Conservation (phyloP, 2,113 vertebrate genomes). For the Hydrochoerus hydrochaeris region DNA sequence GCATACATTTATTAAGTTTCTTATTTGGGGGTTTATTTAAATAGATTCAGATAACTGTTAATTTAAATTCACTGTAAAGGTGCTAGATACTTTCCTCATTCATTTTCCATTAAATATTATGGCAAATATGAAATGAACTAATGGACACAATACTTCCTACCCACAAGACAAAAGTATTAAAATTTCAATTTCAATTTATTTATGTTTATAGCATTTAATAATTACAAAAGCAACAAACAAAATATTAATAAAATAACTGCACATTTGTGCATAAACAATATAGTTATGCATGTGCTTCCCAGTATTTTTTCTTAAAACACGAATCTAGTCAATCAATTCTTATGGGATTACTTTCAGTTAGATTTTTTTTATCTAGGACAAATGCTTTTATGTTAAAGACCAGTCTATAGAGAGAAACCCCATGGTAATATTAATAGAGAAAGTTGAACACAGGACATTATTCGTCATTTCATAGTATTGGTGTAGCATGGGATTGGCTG, state of each 20-base stretch:
- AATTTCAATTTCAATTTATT: slow-evolving; percentile 38
- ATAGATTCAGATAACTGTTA: slow-evolving; percentile 47
- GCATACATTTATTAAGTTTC: slow-evolving; percentile 24
- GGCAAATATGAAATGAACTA: slow-evolving; percentile 33
- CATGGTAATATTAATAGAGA: neutral
- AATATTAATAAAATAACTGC: neutral
- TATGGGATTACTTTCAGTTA: slow-evolving; percentile 26
- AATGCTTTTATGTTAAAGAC: neutral
- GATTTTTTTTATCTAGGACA: slow-evolving; percentile 55
- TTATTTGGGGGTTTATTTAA: slow-evolving; percentile 24
- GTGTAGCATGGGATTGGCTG: neutral
- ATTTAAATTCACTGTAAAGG: slow-evolving; percentile 16
- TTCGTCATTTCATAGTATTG: neutral
- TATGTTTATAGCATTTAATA: slow-evolving; percentile 37
- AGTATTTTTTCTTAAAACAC: slow-evolving; percentile 15
- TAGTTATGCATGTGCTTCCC: slow-evolving; percentile 17
- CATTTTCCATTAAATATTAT: slow-evolving; percentile 1
- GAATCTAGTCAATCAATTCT: slow-evolving; percentile 22
- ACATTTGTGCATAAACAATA: slow-evolving; percentile 9
- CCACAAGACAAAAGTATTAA: slow-evolving; percentile 33
- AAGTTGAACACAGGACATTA: neutral
- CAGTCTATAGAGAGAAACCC: neutral
- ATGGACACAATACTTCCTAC: neutral
- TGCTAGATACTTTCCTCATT: neutral
- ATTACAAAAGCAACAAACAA: slow-evolving; percentile 42